A percentile compares a stretch with the other conserved stretches of the same genome.
Evolutionary conservation across 2,797 vertebrate genomes (phyloP).

Genomic region (Cyprinodon diabolis): DNA sequence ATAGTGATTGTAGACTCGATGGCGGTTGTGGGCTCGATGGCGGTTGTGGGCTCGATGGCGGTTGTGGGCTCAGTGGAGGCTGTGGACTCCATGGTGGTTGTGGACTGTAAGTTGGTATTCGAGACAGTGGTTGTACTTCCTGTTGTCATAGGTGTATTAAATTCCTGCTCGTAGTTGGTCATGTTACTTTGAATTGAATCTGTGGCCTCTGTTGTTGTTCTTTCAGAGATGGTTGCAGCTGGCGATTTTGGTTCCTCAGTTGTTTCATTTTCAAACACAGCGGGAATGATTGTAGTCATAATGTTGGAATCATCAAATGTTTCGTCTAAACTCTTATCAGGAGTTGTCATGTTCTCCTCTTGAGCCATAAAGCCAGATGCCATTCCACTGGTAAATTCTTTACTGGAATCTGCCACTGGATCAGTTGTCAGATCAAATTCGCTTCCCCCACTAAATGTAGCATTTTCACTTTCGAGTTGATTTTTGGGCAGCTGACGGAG

Average conservation of each 20-base stretch:
- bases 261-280: background rate
- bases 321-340: background rate
- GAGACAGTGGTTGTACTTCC: slow-evolving; percentile 18
- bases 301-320: slow-evolving; percentile 1
- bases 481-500: slow-evolving; percentile 9
- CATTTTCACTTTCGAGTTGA: background rate
- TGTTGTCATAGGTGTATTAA: background rate
- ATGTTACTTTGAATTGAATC: slow-evolving; percentile 25
- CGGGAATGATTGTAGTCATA: background rate
- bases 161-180: slow-evolving; percentile 21
- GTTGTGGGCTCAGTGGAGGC: slow-evolving; percentile 5
- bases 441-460: background rate
- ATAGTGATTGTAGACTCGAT: too few species aligned
- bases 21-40: too few species aligned
- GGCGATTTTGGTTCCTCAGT: background rate
- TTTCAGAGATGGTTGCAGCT: background rate
- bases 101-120: slow-evolving; percentile 24
- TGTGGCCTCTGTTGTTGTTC: background rate
- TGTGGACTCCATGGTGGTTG: slow-evolving; percentile 31
- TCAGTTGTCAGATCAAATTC: background rate
- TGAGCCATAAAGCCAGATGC: slow-evolving; percentile 23
- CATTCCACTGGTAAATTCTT: slow-evolving; percentile 10
- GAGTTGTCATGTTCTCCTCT: background rate
- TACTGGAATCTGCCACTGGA: slow-evolving; percentile 1
- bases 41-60: background rate